Base-by-base conservation (phyloP, 2,113 vertebrate species). In the Hyperopisus bebe region DNA sequence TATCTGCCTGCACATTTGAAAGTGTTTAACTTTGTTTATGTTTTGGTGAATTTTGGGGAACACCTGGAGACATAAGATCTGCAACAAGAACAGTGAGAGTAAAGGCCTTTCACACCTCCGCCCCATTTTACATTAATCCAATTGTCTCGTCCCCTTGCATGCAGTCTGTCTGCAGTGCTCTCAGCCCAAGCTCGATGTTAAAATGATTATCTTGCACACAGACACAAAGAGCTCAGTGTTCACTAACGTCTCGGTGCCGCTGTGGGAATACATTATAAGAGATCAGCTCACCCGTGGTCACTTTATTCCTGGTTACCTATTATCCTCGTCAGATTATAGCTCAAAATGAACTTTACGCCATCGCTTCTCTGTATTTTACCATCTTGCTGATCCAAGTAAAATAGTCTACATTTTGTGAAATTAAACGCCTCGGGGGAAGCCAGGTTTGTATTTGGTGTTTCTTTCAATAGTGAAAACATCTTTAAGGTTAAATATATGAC, bases 11-110 rank as follows among this genome's bases (percentile, higher is more conserved):
- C 93, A 92, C 95, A 95, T 95, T 95, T 91, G 94, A 95, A 95
- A 95, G 94, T 94, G 92, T 95, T 95, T 95, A 95, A 93, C 92
- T 90, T 91, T 93, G 93, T 94, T 94, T 93, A 42, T 87, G 92
- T 92, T 66, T 44, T 91, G 90, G 88, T 91, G 90, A 53, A 84
- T 89, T 90, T 88, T 82, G 39, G 0, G 88, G 85, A 94, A 94
- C 94, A 95, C 94, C 94, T 94, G 94, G 94, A 88, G 66, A 85
- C 91, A 90, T 92, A 88, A 90, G 88, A 48, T 27, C 10, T 21
- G 31, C 9, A 27, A 46, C 9, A 74, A 90, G 89, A 92, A 92
- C 62, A 91, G 74, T 87, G 86, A 24, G 48, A 39, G 90, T 83
- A 53, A 82, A 90, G 9, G 92, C 89, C 90, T 90, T 92, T 88